These are phyloP conservation scores for Phorcus lineatus DNA, from an alignment of 2,888 invertebrate species.

Conservation along the genomic window DNA sequence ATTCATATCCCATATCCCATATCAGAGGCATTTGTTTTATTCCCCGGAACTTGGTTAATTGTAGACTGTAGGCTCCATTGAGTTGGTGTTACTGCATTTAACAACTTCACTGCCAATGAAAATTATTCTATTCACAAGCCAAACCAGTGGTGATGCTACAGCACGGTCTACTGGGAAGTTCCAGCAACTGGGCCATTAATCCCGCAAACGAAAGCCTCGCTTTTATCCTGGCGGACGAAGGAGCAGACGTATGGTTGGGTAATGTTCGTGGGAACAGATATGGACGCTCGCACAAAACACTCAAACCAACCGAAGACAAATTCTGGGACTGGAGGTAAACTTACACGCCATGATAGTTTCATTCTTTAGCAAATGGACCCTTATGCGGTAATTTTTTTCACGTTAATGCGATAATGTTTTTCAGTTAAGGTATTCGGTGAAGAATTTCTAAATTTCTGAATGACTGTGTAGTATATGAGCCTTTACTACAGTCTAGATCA, in stretches of 20 bases:
- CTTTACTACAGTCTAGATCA: too few species aligned
- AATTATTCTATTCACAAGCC: not conserved
- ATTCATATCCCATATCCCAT: too few species aligned
- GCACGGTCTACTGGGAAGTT: slow-evolving; percentile 85
- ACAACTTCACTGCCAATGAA: too few species aligned
- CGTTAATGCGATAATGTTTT: too few species aligned
- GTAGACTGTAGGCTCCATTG: too few species aligned
- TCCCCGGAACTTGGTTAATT: too few species aligned
- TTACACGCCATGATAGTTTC: not conserved
- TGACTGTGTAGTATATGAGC: too few species aligned
- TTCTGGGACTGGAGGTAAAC: slow-evolving; percentile 83
- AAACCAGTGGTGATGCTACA: slow-evolving; percentile 73
- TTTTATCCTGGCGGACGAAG: slow-evolving; percentile 75
- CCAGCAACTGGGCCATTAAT: slow-evolving; percentile 86
- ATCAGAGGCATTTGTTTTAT: too few species aligned
- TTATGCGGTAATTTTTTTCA: too few species aligned
- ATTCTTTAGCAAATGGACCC: not conserved
- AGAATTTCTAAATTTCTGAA: too few species aligned
- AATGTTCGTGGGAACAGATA: slow-evolving; percentile 89
- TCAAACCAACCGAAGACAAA: slow-evolving; percentile 77
- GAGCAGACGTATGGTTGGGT: slow-evolving; percentile 87
- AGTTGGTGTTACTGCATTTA: too few species aligned
- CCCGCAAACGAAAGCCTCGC: slow-evolving; percentile 83
- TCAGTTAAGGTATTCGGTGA: too few species aligned
- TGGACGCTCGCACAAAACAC: slow-evolving; percentile 81